phyloP scores from a whole-genome alignment of 2,797 vertebrate genomes.

The Capromys pilorides region DNA sequence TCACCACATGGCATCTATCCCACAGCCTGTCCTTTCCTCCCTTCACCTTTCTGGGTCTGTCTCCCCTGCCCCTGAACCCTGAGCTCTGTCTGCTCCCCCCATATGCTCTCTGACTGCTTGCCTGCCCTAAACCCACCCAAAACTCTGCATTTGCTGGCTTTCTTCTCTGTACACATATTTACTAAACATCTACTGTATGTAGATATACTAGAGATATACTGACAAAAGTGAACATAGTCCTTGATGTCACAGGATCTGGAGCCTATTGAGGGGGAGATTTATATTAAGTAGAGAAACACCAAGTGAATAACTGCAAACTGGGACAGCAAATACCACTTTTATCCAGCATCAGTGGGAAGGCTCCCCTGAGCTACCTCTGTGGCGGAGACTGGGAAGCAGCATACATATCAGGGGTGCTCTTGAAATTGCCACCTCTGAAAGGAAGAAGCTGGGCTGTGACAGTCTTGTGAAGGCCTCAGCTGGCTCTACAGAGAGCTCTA shows the following conservation, averaged over 20 bases:
- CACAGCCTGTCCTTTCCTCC: neutral
- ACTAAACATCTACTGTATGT: neutral
- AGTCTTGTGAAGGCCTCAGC: neutral
- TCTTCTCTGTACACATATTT: neutral
- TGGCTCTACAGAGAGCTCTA: neutral
- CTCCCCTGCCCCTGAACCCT: neutral
- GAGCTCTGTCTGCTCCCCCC: neutral
- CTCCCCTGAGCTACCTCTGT: neutral
- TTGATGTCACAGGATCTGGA: neutral
- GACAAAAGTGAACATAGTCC: neutral
- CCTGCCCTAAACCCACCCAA: neutral
- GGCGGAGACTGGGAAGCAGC: neutral
- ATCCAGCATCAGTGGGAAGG: neutral
- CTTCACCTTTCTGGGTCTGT: neutral
- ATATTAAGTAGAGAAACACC: neutral
- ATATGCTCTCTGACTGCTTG: neutral
- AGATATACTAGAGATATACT: neutral
- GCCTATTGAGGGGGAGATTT: neutral
- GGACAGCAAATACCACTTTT: neutral
- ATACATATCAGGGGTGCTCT: neutral
- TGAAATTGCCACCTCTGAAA: neutral
- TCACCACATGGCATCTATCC: fast-evolving
- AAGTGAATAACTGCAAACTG: neutral
- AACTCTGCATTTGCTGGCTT: neutral
- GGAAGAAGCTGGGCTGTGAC: neutral